Conservation (phyloP, 2,888 invertebrate genomes). For the Hypomecis punctinalis region DNA sequence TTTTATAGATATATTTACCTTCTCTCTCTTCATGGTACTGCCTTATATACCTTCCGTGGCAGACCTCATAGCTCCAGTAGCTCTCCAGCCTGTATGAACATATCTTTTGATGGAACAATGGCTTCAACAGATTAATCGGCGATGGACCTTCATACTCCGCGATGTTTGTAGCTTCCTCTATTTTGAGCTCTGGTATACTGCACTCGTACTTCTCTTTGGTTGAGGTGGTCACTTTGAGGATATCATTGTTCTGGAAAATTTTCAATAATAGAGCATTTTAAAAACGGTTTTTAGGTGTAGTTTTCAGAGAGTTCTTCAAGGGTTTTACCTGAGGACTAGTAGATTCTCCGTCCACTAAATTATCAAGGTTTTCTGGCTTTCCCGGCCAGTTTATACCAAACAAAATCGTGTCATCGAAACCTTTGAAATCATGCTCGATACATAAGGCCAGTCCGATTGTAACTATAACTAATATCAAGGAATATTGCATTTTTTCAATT, state of each 20-base stretch:
- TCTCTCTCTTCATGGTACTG: conserved; percentile 99
- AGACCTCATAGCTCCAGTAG: conserved; percentile 98
- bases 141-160: conserved; percentile 89
- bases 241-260: conserved; percentile 79
- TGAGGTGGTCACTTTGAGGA: conserved; percentile 88
- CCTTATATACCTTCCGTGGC: conserved; percentile 95
- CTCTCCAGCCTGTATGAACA: conserved; percentile 95
- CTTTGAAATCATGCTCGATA: conserved; percentile 87
- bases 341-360: conserved; percentile 59
- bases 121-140: conserved; percentile 90
- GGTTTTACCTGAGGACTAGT: conserved; percentile 57
- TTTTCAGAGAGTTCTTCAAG: background rate
- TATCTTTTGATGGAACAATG: conserved; percentile 90
- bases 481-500: conserved; percentile 60
- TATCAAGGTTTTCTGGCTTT: conserved; percentile 53
- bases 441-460: conserved; percentile 53
- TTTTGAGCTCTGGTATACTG: conserved; percentile 88
- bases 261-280: background rate
- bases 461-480: conserved; percentile 57
- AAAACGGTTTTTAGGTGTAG: too few species aligned
- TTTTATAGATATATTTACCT: conserved; percentile 64
- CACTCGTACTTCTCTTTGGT: conserved; percentile 94
- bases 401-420: conserved; percentile 92
- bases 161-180: conserved; percentile 82
- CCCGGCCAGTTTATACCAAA: conserved; percentile 93